Conservation (phyloP, 1,140 invertebrate genomes). For the Ceratina australensis region DNA sequence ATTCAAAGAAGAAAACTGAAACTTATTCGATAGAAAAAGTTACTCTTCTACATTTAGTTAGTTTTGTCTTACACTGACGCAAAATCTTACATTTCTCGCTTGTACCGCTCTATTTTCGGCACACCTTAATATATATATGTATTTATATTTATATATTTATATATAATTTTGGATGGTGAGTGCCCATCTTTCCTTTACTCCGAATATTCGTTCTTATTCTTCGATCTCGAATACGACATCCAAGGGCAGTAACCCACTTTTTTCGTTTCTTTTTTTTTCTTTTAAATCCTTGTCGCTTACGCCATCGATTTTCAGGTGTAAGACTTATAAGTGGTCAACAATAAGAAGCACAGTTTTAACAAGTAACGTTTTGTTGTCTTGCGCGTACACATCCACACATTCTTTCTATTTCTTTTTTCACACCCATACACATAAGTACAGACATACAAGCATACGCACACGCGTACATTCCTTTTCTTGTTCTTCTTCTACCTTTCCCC, state of each 20-base stretch:
- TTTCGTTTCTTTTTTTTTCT: neutral
- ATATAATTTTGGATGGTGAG: conserved; percentile 39
- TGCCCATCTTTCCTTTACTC: conserved; percentile 61
- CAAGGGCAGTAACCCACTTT: conserved; percentile 13
- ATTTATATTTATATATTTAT: conserved; percentile 2
- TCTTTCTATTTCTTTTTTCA: neutral
- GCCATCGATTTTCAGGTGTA: conserved; percentile 39
- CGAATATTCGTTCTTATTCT: neutral
- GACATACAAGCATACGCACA: neutral
- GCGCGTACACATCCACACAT: conserved; percentile 7
- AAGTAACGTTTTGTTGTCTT: conserved; percentile 64
- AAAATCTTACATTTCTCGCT: conserved; percentile 39
- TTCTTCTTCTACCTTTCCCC: conserved; percentile 24
- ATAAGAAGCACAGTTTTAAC: conserved; percentile 72
- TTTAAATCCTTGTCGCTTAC: conserved; percentile 9
- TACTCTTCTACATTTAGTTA: conserved; percentile 12
- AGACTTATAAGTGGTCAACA: conserved; percentile 70
- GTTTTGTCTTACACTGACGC: conserved; percentile 1
- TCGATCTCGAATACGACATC: conserved; percentile 12
- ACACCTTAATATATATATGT: conserved; percentile 15
- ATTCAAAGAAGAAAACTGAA: conserved; percentile 24
- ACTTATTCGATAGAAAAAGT: conserved; percentile 15
- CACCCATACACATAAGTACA: neutral
- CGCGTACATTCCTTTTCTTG: conserved; percentile 3
- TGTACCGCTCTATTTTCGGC: conserved; percentile 26